Evolutionary conservation across 2,888 invertebrate genomes (phyloP), one percentile per base, ranked within the genome.

Genomic region (Laothoe populi): DNA sequence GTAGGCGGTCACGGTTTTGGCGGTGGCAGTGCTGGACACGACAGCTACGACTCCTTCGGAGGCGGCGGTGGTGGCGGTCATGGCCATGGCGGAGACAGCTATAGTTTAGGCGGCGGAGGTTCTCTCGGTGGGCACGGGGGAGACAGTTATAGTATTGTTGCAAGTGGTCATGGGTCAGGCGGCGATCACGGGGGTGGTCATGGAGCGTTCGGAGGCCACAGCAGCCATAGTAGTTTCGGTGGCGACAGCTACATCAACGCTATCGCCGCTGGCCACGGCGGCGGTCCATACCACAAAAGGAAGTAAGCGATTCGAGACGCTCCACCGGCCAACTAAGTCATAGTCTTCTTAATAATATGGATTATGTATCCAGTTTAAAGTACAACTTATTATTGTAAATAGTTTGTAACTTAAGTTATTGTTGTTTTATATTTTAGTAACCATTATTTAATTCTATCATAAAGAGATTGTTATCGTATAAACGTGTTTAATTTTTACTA

Each of bases 241-340:
- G 73, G 86, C 64, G 93, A 88, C 69, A 93, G 87, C 67, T 93
- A 89, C 75, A 88, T 85, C 40, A 88, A 84, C 66, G 92, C 88
- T 63, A 77, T 89, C 59, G 76, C 84, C 23, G 82, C 93, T 4
- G 93, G 93, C 16, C 92, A 92, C 66, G 92, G 93, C 0, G 92
- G 93, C 16, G 93, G 93, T 0, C 92, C 91, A 1, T 92, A 92
- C 70, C 90, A 86, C 66, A 81, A 82, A 73, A 80, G 82, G 67
- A 83, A 86, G 69, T 83, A 71, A 81, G 70, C 59, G 59, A 63
- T 59, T 35, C 59, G 26, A 66, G 59, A 67, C 67, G 64, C 64
- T 71, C 66, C 71, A 63, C 69, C 75, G 81, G 65, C 77, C 77
- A 76, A 84, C 91, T 92, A 90, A 90, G 91, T 92, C 91, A 91